Evolutionary conservation across 2,797 vertebrate genomes (phyloP), one percentile per base, ranked within the genome.

Genomic region (Hypotaenidia okinawae): DNA sequence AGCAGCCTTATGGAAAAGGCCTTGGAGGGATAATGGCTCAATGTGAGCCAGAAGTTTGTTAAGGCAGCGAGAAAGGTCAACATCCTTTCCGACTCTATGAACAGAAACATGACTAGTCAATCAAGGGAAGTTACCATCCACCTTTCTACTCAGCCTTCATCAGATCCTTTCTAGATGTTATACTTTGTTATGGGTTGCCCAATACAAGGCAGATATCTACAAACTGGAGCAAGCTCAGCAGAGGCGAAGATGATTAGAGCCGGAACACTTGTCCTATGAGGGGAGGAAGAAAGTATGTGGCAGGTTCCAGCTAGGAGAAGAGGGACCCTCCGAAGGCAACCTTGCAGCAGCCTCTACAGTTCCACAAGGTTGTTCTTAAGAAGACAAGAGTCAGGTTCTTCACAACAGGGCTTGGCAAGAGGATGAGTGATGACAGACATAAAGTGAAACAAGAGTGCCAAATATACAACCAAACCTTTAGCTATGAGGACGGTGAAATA

Each of bases 161-260:
- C 13, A 25, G 17, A 72, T 37, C 13, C 15, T 1, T 57, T 84
- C 27, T 13, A 54, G 19, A 27, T 30, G 13, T 4, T 69, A 3
- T 5, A 25, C 5, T 7, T 12, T 33, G 6, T 19, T 82, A 45
- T 19, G 39, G 28, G 22, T 24, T 82, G 11, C 49, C 25, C 4
- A 16, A 0, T 10, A 23, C 0, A 2, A 52, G n/a, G 37, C 32
- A 16, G 18, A 5, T 6, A 30, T 58, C 37, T 55, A 11, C 19
- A 28, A 51, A 41, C 13, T 30, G 13, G 13, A 81, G 17, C 4
- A 17, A 43, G 13, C 16, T 64, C n/a, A 64, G 30, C 35, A 76
- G 14, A 63, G 62, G 13, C 15, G 45, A 33, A 41, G 55, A 21
- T 5, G 12, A 6, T 8, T 51, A 52, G 64, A 70, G 32, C 21